Percentiles rank a stretch among this genome's conserved stretches.
Conservation (phyloP, 2,888 invertebrate genomes). For the Scaptomyza caliginosa region DNA sequence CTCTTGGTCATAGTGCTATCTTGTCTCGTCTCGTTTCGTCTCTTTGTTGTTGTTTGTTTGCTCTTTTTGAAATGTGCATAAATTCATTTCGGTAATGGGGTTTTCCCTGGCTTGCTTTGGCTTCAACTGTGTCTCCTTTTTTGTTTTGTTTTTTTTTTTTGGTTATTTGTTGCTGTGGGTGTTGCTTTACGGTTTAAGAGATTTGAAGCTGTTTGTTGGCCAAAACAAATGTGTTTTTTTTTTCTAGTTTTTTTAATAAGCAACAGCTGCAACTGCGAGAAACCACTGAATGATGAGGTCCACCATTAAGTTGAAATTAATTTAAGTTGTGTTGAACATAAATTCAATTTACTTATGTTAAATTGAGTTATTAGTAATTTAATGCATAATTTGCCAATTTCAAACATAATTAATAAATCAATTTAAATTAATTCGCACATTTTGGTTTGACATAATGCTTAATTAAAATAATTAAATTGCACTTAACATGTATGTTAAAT, state of each 20-base stretch:
- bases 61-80: conserved; percentile 73
- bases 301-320: conserved; percentile 49
- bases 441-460: background rate
- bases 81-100: conserved; percentile 76
- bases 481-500: background rate
- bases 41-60: conserved; percentile 53
- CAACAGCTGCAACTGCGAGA: conserved; percentile 40
- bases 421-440: conserved; percentile 1
- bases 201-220: conserved; percentile 59
- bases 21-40: conserved; percentile 3
- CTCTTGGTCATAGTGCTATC: conserved; percentile 21
- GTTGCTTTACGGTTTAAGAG: conserved; percentile 59
- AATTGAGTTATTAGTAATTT: background rate
- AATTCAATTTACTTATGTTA: conserved; percentile 28
- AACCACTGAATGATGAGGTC: conserved; percentile 29
- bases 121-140: conserved; percentile 23
- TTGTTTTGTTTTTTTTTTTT: conserved; percentile 3
- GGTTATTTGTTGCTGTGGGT: conserved; percentile 29
- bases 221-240: conserved; percentile 57
- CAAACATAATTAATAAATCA: background rate
- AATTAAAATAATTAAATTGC: background rate
- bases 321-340: conserved; percentile 27
- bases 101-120: conserved; percentile 54
- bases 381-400: background rate
- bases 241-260: conserved; percentile 51